Evolutionary conservation across 2,888 invertebrate genomes (phyloP).

Genomic region (Mechanitis messenoides): DNA sequence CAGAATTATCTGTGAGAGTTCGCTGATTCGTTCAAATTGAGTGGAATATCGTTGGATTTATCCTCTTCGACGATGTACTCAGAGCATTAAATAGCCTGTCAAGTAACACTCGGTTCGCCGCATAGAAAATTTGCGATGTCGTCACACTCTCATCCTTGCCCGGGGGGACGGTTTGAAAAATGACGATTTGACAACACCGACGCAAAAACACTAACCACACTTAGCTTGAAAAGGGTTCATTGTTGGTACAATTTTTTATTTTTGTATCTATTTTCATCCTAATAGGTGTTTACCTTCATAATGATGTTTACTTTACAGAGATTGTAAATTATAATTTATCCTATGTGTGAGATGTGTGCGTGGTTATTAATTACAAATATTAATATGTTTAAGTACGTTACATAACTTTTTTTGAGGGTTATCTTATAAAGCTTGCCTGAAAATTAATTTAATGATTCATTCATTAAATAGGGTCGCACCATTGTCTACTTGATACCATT

Average conservation of each 20-base stretch:
- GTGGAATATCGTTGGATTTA: slow-evolving; percentile 12
- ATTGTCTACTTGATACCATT: no score
- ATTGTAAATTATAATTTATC: no score
- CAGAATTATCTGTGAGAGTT: slow-evolving; percentile 1
- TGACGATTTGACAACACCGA: slow-evolving; percentile 22
- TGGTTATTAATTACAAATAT: no score
- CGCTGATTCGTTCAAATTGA: slow-evolving; percentile 10
- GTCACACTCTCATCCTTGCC: slow-evolving; percentile 16
- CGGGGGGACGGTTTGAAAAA: slow-evolving; percentile 24
- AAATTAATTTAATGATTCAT: no score
- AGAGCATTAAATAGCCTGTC: slow-evolving; percentile 22
- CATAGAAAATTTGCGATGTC: slow-evolving; percentile 20
- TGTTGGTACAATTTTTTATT: background rate
- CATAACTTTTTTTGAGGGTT: no score
- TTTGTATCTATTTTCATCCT: background rate
- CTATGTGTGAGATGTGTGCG: no score
- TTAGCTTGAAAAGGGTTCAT: slow-evolving; percentile 9
- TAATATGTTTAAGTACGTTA: no score
- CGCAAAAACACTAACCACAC: slow-evolving; percentile 17
- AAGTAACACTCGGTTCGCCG: slow-evolving; percentile 19
- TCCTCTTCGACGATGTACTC: slow-evolving; percentile 12
- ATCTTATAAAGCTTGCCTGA: no score
- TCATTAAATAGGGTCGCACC: no score
- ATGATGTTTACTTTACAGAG: background rate
- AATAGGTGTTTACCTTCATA: background rate